Base-by-base conservation (phyloP, 30 jellyfish, hydroid and myxozoan species). In the Morbakka virulenta region DNA sequence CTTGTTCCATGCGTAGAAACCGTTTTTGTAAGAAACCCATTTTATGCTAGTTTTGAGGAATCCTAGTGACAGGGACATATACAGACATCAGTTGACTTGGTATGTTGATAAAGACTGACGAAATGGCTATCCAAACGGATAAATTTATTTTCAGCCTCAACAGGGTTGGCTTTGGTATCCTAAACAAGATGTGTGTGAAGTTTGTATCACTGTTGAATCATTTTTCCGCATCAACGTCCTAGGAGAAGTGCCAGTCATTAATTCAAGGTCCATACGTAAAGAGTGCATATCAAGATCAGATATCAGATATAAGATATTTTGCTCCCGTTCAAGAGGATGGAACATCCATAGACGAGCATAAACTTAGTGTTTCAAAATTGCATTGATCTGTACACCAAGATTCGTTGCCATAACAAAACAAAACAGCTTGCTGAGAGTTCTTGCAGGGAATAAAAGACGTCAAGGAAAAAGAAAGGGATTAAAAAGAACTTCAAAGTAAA, bases 141-240 rank as follows among this genome's bases (percentile, higher is more conserved):
- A 77, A 25, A 62, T 64, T 62, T 20, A 77, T 50, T 28, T 31
- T 29, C 29, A 30, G 77, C 67, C 88, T 77, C 32, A 62, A 62
- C 34, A 77, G 80, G 41, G 88, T 71, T 32, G 88, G 88, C 36
- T 48, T 77, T n/a, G n/a, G n/a, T n/a, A n/a, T n/a, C n/a, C n/a
- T n/a, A n/a, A n/a, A n/a, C n/a, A n/a, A n/a, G n/a, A n/a, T n/a
- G n/a, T n/a, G n/a, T n/a, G n/a, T n/a, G n/a, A n/a, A n/a, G n/a
- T n/a, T n/a, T n/a, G n/a, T n/a, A n/a, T n/a, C n/a, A n/a, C n/a
- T n/a, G n/a, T n/a, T n/a, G n/a, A n/a, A n/a, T n/a, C n/a, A n/a
- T n/a, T n/a, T n/a, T n/a, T n/a, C n/a, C n/a, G n/a, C n/a, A 30
- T 28, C 53, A 67, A 28, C 25, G 31, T 67, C 30, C 4, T 67